These are phyloP conservation scores for Palythoa grandiflora DNA, from an alignment of 92 coral and sea anemone species.

Conservation along the genomic window DNA sequence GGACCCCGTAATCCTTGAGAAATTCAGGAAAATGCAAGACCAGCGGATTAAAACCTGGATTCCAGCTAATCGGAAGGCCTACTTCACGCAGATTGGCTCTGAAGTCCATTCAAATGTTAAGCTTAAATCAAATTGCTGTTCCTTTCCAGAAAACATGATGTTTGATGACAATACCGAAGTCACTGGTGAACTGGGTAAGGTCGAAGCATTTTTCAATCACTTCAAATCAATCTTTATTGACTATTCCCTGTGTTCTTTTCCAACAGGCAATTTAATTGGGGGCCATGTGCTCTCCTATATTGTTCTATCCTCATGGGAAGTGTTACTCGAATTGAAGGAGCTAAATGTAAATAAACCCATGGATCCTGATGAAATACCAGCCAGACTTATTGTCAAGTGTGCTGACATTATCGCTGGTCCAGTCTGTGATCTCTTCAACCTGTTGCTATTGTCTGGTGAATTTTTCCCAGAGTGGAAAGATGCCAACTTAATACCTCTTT, in stretches of 20 bases:
- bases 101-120: constrained; percentile 36
- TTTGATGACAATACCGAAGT: constrained; percentile 46
- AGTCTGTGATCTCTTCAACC: background rate
- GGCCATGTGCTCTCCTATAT: constrained; percentile 27
- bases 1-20: constrained; percentile 25
- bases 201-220: constrained; percentile 27
- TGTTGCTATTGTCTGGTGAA: constrained; percentile 3
- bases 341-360: constrained; percentile 27
- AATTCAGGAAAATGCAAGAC: constrained; percentile 54
- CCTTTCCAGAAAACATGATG: constrained; percentile 24
- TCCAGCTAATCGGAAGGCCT: constrained; percentile 29
- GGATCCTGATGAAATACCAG: constrained; percentile 42
- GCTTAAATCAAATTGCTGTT: constrained; percentile 1
- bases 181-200: constrained; percentile 42
- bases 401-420: background rate
- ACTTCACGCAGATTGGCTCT: constrained; percentile 28
- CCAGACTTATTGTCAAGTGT: background rate
- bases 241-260: constrained; percentile 42
- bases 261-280: background rate
- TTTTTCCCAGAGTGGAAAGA: constrained; percentile 49
- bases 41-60: constrained; percentile 58
- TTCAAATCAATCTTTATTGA: constrained; percentile 38
- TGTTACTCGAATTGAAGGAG: constrained; percentile 38
- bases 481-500: constrained; percentile 48
- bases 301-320: constrained; percentile 31